Conservation (phyloP, 2,888 invertebrate species). For the Mantis religiosa region DNA sequence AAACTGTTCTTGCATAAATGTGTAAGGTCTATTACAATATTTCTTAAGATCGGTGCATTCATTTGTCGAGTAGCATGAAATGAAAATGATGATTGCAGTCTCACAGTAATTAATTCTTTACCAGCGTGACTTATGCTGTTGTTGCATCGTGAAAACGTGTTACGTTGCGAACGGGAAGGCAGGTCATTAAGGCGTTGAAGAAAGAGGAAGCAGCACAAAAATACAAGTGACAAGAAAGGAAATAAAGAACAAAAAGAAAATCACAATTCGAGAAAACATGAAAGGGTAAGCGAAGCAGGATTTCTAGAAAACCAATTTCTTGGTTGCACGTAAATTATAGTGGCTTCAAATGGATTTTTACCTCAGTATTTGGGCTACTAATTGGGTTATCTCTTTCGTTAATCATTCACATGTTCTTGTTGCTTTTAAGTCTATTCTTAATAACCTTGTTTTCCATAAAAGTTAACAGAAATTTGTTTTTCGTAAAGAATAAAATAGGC, state of each 20-base stretch:
- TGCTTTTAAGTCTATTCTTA: too few relatives aligned
- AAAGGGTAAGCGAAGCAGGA: background rate
- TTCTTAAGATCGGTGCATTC: background rate
- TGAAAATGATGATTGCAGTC: background rate
- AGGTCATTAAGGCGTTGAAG: background rate
- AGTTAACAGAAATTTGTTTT: too few relatives aligned
- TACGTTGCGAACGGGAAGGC: background rate
- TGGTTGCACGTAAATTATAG: background rate
- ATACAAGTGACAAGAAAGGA: background rate
- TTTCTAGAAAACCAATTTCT: background rate
- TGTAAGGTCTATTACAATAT: too few relatives aligned
- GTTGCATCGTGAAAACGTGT: background rate
- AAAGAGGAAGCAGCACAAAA: background rate
- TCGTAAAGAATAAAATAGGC: too few relatives aligned
- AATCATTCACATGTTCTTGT: background rate
- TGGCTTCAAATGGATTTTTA: background rate
- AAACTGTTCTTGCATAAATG: too few relatives aligned
- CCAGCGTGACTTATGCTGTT: background rate
- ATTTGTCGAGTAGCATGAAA: background rate
- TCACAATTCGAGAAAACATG: background rate
- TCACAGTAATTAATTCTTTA: background rate
- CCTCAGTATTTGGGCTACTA: background rate
- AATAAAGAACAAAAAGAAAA: background rate
- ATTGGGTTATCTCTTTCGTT: background rate
- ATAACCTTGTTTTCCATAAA: too few relatives aligned